Base-by-base conservation (phyloP, 2,797 vertebrate species). In the Brachymystax lenok region DNA sequence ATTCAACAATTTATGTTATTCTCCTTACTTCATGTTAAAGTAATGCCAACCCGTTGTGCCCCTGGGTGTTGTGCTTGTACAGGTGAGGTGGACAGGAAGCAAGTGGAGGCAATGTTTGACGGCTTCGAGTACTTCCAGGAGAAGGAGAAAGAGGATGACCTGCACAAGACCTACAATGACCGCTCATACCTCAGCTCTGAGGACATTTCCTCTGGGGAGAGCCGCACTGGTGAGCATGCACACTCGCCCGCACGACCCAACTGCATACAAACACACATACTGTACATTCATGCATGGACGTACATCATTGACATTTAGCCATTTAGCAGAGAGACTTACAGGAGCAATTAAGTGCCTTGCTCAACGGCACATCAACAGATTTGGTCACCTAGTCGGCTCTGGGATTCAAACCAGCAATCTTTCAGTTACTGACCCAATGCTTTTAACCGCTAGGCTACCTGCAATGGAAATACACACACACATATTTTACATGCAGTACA, bases 101-200 rank as follows among this genome's bases (percentile, higher is more conserved):
- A 89, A 72, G 80, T 82, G 0, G 89, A 94, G 28, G 68, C 89
- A 0, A 75, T 89, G 19, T 90, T 95, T 27, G 94, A 96, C 59
- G 92, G 93, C 75, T 95, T 96, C 0, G 96, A 97, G 76, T 97
- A 95, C 84, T 96, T 97, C 82, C 94, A 96, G 85, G 96, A 95
- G 74, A 97, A 96, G 51, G 96, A 95, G 74, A 97, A 96, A 46
- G 96, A 96, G 67, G 95, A 92, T 0, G 94, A 96, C 81, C 91
- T 97, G 75, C 96, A 98, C 80, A 96, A 97, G 80, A 96, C 96
- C 50, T 97, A 98, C 86, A 99, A 98, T 0, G 96, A 98, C 89
- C 93, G 94, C 10, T 97, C 97, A 5, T 98, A 98, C 90, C 94
- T 96, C 72, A 97, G 94, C 82, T 94, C 96, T 0, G 97, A 98